These are phyloP conservation scores for Uria aalge DNA, from an alignment of 2,113 vertebrate species.

Conservation along the genomic window DNA sequence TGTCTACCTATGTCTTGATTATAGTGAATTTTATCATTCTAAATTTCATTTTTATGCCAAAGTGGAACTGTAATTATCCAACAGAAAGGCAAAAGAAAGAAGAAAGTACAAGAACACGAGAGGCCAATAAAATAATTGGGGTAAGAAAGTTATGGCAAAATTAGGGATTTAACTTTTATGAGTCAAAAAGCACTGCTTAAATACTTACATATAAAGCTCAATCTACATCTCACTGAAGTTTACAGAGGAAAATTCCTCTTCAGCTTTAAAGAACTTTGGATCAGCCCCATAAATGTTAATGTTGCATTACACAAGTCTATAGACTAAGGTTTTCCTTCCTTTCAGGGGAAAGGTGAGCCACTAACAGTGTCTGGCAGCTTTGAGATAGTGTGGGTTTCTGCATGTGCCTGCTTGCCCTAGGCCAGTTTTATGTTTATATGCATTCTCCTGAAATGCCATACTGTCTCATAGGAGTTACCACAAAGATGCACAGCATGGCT, in stretches of 20 bases:
- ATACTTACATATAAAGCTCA: background rate
- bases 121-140: background rate
- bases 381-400: background rate
- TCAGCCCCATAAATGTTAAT: background rate
- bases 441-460: background rate
- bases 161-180: background rate
- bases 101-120: background rate
- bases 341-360: background rate
- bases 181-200: background rate
- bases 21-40: background rate
- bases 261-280: background rate
- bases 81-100: background rate
- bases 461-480: background rate
- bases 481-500: background rate
- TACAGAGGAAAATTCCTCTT: background rate
- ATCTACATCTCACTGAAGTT: background rate
- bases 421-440: background rate
- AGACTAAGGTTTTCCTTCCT: background rate
- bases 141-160: background rate
- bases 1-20: background rate
- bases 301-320: background rate
- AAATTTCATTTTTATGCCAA: background rate
- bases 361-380: background rate
- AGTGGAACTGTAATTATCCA: background rate
- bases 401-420: background rate